phyloP scores from a whole-genome alignment of 1,140 invertebrate genomes.

The Marisa cornuarietis region DNA sequence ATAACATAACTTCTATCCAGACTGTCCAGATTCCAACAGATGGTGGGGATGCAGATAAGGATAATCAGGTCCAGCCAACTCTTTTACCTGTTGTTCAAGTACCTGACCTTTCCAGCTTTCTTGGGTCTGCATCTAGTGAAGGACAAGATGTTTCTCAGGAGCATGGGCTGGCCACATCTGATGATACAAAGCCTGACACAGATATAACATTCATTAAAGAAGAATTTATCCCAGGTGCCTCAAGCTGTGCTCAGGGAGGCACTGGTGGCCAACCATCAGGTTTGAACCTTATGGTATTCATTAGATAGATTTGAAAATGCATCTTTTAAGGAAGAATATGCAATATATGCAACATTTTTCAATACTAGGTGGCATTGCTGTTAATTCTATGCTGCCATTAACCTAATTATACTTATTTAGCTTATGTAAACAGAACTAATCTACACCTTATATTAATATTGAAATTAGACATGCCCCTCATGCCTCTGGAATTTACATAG shows the following conservation, averaged over 20 bases:
- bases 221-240: slow-evolving; percentile 18
- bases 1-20: slow-evolving; percentile 13
- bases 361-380: no score
- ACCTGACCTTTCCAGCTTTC: slow-evolving; percentile 18
- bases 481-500: no score
- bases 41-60: slow-evolving; percentile 2
- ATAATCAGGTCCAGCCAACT: not conserved
- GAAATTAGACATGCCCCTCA: no score
- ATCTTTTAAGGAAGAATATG: no score
- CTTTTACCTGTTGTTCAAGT: slow-evolving; percentile 2
- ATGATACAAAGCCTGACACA: slow-evolving; percentile 20
- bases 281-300: not conserved
- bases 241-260: slow-evolving; percentile 22
- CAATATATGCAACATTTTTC: no score
- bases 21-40: slow-evolving; percentile 2
- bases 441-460: no score
- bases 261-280: slow-evolving; percentile 19
- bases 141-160: slow-evolving; percentile 14
- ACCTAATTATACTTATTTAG: no score
- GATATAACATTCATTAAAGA: slow-evolving; percentile 23
- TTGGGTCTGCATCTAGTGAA: slow-evolving; percentile 14
- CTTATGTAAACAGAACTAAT: no score
- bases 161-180: slow-evolving; percentile 2
- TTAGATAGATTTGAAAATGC: no score
- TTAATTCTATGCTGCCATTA: no score